Evolutionary conservation across 2,888 invertebrate genomes (phyloP).

Genomic region (Imbricaverruca yamaguchii): DNA sequence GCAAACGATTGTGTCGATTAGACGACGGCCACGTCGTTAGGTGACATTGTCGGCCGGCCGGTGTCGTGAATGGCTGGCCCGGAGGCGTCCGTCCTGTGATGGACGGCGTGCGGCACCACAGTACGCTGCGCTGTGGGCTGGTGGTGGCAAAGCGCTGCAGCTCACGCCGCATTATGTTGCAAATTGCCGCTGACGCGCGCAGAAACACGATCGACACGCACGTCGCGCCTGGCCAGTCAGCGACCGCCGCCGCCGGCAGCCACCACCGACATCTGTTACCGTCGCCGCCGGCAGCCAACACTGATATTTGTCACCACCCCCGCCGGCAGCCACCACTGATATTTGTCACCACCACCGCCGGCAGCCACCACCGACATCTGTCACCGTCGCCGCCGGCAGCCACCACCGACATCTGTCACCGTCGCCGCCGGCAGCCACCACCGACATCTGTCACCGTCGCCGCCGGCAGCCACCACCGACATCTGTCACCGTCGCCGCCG

Average conservation of each 20-base stretch:
- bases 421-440: no score
- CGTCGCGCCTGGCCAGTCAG: not conserved
- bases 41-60: not conserved
- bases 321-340: no score
- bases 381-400: no score
- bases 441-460: not conserved
- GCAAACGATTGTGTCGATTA: not conserved
- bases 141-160: not conserved
- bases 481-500: not conserved
- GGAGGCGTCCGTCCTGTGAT: not conserved
- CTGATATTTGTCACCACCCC: not conserved
- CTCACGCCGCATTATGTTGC: not conserved
- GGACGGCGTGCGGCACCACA: not conserved
- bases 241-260: not conserved
- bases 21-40: not conserved
- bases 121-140: no score
- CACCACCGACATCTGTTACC: not conserved
- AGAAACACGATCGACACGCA: not conserved
- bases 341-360: not conserved
- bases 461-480: not conserved
- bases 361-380: no score
- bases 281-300: not conserved
- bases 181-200: not conserved
- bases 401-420: no score
- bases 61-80: not conserved